Conservation (phyloP, 2,113 vertebrate genomes). For the Murina feae region DNA sequence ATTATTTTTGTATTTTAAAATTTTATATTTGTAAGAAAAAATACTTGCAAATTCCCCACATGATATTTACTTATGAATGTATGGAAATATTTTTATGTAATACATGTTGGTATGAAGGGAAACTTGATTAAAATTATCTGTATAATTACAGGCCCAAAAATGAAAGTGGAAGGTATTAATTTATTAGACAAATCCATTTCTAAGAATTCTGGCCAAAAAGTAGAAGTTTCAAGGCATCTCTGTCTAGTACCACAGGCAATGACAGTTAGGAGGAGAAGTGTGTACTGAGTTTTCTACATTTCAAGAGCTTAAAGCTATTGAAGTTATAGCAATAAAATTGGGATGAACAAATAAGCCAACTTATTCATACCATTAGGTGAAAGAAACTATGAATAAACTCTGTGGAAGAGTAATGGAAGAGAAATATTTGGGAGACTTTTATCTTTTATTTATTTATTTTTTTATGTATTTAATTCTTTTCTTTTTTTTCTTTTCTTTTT, state of each 20-base stretch:
- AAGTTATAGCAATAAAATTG: conserved; percentile 20
- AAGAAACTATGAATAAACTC: conserved; percentile 42
- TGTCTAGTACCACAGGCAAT: neutral
- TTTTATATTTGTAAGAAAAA: neutral
- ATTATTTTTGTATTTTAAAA: neutral
- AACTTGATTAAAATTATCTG: neutral
- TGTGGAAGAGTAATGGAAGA: conserved; percentile 34
- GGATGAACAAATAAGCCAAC: conserved; percentile 44
- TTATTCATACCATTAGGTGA: conserved; percentile 32
- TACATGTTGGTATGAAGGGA: neutral
- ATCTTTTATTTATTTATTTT: too few relatives aligned
- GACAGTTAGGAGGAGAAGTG: neutral
- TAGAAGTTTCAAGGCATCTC: neutral
- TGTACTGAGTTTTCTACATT: neutral
- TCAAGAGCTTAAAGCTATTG: conserved; percentile 38
- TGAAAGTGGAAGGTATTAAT: neutral
- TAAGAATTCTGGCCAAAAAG: neutral
- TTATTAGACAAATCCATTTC: neutral
- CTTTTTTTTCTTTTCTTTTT: too few relatives aligned
- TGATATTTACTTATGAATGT: neutral
- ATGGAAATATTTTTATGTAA: neutral
- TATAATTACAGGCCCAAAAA: neutral
- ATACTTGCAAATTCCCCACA: neutral
- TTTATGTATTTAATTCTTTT: too few relatives aligned
- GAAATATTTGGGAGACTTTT: conserved; percentile 55